phyloP scores from a whole-genome alignment of 1,140 invertebrate species.

The Anastrepha obliqua region DNA sequence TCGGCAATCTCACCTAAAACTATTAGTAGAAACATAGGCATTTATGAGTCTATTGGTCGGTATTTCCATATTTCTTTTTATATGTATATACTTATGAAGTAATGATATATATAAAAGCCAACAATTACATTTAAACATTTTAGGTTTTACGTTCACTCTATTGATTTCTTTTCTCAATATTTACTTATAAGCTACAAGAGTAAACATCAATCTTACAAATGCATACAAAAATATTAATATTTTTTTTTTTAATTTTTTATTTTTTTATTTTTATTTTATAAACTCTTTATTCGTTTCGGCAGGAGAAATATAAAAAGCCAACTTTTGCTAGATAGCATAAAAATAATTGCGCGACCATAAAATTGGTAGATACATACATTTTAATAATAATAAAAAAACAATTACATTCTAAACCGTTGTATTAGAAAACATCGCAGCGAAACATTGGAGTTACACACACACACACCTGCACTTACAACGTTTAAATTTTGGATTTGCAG shows the following conservation, averaged over 20 bases:
- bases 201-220: slow-evolving; percentile 52
- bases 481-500: background rate
- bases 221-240: slow-evolving; percentile 53
- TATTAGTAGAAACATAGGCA: slow-evolving; percentile 50
- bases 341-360: slow-evolving; percentile 48
- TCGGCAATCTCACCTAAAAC: slow-evolving; percentile 38
- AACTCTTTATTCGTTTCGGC: slow-evolving; percentile 46
- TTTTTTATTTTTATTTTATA: slow-evolving; percentile 25
- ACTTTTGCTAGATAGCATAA: slow-evolving; percentile 37
- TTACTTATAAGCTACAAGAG: slow-evolving; percentile 48
- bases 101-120: slow-evolving; percentile 53
- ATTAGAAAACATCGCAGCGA: slow-evolving; percentile 40
- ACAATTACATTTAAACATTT: slow-evolving; percentile 53
- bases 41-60: slow-evolving; percentile 48
- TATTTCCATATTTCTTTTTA: slow-evolving; percentile 30
- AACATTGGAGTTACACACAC: slow-evolving; percentile 39
- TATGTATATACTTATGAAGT: slow-evolving; percentile 45
- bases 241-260: slow-evolving; percentile 26
- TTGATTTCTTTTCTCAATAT: slow-evolving; percentile 3
- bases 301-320: slow-evolving; percentile 51
- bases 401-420: background rate
- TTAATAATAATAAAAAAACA: background rate
- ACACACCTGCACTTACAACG: background rate
- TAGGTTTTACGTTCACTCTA: slow-evolving; percentile 40
- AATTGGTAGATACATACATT: slow-evolving; percentile 29